Conservation (phyloP, 2,888 invertebrate species). For the Mamestra brassicae region DNA sequence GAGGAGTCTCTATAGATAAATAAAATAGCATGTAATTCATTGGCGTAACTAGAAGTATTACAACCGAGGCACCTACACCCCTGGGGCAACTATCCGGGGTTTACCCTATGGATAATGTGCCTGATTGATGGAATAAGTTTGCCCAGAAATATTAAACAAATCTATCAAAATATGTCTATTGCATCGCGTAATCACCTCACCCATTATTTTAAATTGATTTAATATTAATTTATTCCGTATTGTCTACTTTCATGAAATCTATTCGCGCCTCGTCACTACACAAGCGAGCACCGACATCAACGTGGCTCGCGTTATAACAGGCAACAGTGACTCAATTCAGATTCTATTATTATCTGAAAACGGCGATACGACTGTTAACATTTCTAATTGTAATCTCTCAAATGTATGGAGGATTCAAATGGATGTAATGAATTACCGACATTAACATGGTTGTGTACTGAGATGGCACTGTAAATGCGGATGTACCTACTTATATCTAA, state of each 20-base stretch:
- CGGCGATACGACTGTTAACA: constrained; percentile 62
- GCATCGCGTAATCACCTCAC: background rate
- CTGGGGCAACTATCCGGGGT: too few species aligned
- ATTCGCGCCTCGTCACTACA: constrained; percentile 13
- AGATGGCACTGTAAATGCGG: constrained; percentile 8
- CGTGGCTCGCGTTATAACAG: constrained; percentile 18
- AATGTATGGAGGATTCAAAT: constrained; percentile 13
- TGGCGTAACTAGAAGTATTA: too few species aligned
- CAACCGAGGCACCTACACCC: too few species aligned
- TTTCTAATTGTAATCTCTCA: constrained; percentile 53
- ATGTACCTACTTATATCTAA: background rate
- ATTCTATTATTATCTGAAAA: constrained; percentile 60
- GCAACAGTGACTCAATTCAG: constrained; percentile 47
- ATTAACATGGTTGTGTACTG: constrained; percentile 2
- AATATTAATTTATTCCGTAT: too few species aligned
- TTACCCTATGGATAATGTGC: too few species aligned
- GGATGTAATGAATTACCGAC: constrained; percentile 12
- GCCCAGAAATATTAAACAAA: too few species aligned
- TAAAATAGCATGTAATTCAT: too few species aligned
- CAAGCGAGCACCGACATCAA: background rate
- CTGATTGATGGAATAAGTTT: too few species aligned
- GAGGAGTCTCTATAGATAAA: too few species aligned
- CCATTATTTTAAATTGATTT: background rate
- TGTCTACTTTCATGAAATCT: background rate
- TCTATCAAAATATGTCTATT: background rate